Evolutionary conservation across 1,140 invertebrate species (phyloP), one percentile per base, ranked within the genome.

Genomic region (Zelostemma sp.): DNA sequence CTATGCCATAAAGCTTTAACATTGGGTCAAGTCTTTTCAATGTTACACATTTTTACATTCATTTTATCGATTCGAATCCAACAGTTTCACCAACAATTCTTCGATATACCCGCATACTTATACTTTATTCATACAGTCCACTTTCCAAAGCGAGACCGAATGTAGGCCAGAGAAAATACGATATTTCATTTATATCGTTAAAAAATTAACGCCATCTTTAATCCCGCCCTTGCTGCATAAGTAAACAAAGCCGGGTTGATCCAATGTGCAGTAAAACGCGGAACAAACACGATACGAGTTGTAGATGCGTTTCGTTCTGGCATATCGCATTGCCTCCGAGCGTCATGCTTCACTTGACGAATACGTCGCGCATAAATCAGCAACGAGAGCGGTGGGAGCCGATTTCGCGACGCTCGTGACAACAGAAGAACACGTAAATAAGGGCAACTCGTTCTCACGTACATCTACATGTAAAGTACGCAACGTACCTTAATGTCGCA

Each of bases 401-500:
- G 54, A 58, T 47, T 58, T 31, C 12, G 40, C 46, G 45, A 54
- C 35, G 41, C 60, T 57, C 60, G 49, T 58, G 57, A 17, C 33
- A 35, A 57, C 28, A 56, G 59, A 45, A 49, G 54, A 49, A 59
- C 21, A 16, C 31, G 49, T 51, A 64, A 63, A 59, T 63, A 60
- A 56, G 59, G 33, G 58, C 40, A 59, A 55, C 46, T 58, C 48
- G 60, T 62, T 50, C 53, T 61, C 62, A 55, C 60, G 53, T 64
- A 53, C 45, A 65, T 58, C 55, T 64, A 33, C 48, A 68, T 56
- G 49, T 69, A 78, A 78, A 75, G 76, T 80, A 76, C 75, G 80
- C 77, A 80, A 78, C 79, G 76, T 81, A 85, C 82, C 81, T 85
- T 85, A 85, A 84, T 82, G 80, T 83, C 83, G 77, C 79, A 85